These are phyloP conservation scores for Alligator mississippiensis DNA, from an alignment of 2,113 vertebrate species.

Conservation along the genomic window DNA sequence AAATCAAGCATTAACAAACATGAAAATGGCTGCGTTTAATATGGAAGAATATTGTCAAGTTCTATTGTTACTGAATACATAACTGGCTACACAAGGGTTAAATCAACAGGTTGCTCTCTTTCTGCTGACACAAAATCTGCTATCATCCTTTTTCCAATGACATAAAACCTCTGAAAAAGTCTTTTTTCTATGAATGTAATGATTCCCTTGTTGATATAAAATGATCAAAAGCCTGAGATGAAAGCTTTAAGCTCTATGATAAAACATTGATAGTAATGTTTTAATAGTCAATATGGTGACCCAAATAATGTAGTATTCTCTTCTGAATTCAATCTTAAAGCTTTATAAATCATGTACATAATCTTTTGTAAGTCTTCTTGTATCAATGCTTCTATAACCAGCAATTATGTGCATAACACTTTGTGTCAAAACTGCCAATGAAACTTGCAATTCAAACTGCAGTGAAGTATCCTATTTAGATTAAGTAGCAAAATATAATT, in stretches of 20 bases:
- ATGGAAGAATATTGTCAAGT: not conserved
- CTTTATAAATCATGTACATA: not conserved
- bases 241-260: constrained; percentile 34
- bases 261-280: constrained; percentile 45
- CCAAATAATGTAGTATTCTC: constrained; percentile 17
- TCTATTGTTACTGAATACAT: not conserved
- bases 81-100: not conserved
- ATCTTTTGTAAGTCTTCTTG: not conserved
- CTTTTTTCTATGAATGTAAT: constrained; percentile 14
- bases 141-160: not conserved
- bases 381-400: not conserved
- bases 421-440: not conserved
- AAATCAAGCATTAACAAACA: not conserved
- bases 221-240: constrained; percentile 42
- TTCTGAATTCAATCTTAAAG: constrained; percentile 3
- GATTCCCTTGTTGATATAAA: constrained; percentile 25
- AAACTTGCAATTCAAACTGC: constrained; percentile 20
- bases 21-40: not conserved
- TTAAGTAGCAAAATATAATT: constrained; percentile 36
- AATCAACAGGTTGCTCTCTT: not conserved
- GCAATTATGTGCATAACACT: constrained; percentile 17
- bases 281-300: constrained; percentile 35
- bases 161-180: constrained; percentile 8
- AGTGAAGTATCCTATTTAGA: constrained; percentile 18
- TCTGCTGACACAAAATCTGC: constrained; percentile 20